Percentiles rank a stretch among this genome's conserved stretches.
Conservation (phyloP, 2,888 invertebrate genomes). For the Limenitis camilla region DNA sequence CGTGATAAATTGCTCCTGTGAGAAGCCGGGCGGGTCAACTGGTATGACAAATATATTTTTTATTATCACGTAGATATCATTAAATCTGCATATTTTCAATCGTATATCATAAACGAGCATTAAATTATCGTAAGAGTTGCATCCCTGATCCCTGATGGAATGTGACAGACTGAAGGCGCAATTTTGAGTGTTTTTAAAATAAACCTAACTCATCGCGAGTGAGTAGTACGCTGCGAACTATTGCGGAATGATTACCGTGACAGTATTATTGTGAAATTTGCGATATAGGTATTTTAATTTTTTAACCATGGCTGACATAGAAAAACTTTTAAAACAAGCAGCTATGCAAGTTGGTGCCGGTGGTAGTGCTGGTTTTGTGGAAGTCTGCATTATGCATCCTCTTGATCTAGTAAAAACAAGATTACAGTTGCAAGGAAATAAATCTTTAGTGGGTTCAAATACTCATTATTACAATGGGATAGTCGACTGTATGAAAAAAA, state of each 20-base stretch:
- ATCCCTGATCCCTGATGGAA: constrained; percentile 14
- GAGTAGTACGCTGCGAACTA: constrained; percentile 12
- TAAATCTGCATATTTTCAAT: constrained; percentile 14
- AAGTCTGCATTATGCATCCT: constrained; percentile 97
- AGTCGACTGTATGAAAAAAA: constrained; percentile 90
- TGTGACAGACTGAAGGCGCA: constrained; percentile 21
- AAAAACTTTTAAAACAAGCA: constrained; percentile 77
- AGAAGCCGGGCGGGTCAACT: too few relatives aligned
- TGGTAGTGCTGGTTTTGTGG: constrained; percentile 93
- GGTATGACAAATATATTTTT: too few relatives aligned
- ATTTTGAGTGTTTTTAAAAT: constrained; percentile 29
- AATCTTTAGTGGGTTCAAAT: constrained; percentile 46
- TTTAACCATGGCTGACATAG: constrained; percentile 53
- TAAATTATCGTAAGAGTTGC: background rate
- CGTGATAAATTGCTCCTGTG: too few relatives aligned
- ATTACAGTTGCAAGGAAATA: constrained; percentile 55
- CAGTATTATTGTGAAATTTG: constrained; percentile 17
- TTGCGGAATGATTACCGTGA: constrained; percentile 15
- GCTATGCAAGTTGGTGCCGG: constrained; percentile 89
- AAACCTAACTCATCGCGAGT: constrained; percentile 7
- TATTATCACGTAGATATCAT: too few relatives aligned
- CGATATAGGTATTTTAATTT: constrained; percentile 8
- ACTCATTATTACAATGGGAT: constrained; percentile 84
- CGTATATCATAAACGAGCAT: background rate
- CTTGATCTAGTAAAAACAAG: constrained; percentile 95